These are phyloP conservation scores for Anorthoa munda DNA, from an alignment of 2,888 invertebrate genomes.

Conservation along the genomic window DNA sequence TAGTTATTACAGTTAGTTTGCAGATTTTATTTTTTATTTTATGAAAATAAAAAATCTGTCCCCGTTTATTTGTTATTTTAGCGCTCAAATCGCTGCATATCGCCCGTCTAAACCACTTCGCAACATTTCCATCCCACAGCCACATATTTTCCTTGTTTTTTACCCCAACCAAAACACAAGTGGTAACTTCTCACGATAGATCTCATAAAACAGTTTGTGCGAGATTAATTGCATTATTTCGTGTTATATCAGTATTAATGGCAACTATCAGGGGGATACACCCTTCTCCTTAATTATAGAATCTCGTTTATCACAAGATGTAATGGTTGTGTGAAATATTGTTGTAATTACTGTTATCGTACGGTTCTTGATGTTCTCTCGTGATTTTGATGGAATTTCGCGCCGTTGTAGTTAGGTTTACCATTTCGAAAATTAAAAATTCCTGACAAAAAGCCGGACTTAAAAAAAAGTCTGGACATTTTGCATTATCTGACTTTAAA, in stretches of 20 bases:
- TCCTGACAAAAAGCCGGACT: too few species aligned
- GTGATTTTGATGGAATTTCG: slow-evolving; percentile 7
- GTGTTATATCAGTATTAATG: slow-evolving; percentile 88
- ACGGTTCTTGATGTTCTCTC: slow-evolving; percentile 29
- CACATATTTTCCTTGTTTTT: slow-evolving; percentile 79
- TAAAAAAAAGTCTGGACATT: too few species aligned
- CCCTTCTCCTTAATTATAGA: slow-evolving; percentile 88
- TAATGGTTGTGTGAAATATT: slow-evolving; percentile 82
- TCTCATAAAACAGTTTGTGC: slow-evolving; percentile 84
- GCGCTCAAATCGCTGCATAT: neutral
- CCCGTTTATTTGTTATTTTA: neutral
- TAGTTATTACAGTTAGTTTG: neutral
- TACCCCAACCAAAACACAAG: slow-evolving; percentile 78
- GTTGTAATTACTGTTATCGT: slow-evolving; percentile 78
- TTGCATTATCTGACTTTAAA: too few species aligned
- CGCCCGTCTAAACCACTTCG: slow-evolving; percentile 33
- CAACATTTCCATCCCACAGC: slow-evolving; percentile 43
- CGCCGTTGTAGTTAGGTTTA: too few species aligned
- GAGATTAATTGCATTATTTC: slow-evolving; percentile 89
- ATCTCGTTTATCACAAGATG: slow-evolving; percentile 85
- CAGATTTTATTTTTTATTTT: too few species aligned
- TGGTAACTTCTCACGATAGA: slow-evolving; percentile 86
- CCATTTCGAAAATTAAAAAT: too few species aligned
- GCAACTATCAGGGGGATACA: slow-evolving; percentile 80
- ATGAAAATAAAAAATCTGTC: neutral